Evolutionary conservation across 92 coral and sea anemone species (phyloP), one percentile per base, ranked within the genome.

Genomic region (Heliopora coerulea): DNA sequence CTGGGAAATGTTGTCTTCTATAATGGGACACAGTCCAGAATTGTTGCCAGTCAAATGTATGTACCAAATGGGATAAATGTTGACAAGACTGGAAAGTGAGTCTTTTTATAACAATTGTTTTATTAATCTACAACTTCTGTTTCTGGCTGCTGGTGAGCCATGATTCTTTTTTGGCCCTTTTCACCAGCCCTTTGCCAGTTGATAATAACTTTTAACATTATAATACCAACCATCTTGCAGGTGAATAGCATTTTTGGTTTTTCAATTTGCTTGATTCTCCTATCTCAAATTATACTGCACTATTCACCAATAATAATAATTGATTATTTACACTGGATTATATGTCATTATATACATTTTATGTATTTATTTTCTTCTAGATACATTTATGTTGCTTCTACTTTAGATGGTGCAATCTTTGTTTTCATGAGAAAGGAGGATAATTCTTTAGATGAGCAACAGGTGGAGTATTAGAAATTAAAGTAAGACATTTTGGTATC

Each of bases 51-150:
- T 19, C 82, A 85, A 8, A 66, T 88, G 23, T 65, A 40, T 56
- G 62, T 88, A 19, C 83, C 91, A 28, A 93, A 93, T 56, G 98
- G 98, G 13, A 82, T 93, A 32, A 61, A 63, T 78, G 78, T 85
- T 78, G 98, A 93, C 82, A 67, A 31, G 20, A 82, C 69, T 32
- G 84, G 85, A 88, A 93, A 83, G 98, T 93, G 39, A 37, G 73
- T 0, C 15, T 41, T 49, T 68, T 7, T 20, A 23, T 28, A 20
- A 31, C 25, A 13, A 26, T 31, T n/a, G n/a, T 44, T 62, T 2
- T 56, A 65, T 29, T 27, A 62, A 19, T 42, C 25, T 8, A 50
- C 73, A 21, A 21, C 11, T 9, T 58, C 3, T 6, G 18, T 3
- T 1, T 26, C 26, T 8, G 1, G 4, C 7, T 4, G 2, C n/a